Evolutionary conservation across 2,113 vertebrate genomes (phyloP), one percentile per base, ranked within the genome.

Genomic region (Myotis lucifugus): DNA sequence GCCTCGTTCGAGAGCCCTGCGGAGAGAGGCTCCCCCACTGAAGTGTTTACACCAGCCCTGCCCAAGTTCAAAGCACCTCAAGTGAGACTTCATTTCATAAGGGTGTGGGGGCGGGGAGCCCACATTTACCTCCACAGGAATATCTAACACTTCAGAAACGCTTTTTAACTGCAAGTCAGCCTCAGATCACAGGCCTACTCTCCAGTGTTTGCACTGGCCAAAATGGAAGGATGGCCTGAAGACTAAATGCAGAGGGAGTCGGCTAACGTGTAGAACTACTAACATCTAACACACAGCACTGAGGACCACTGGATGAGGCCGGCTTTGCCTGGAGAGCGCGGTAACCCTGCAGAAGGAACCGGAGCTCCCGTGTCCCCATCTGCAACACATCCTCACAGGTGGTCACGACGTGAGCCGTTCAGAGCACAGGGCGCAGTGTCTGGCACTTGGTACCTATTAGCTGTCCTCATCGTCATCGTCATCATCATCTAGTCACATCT

Each of bases 11-110:
- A 92, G 94, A 93, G 78, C 73, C 54, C 48, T 12, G 50, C 25
- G 23, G 34, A 91, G 79, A 78, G 74, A 59, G 32, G 52, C 84
- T 87, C 76, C 46, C 50, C 67, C 87, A 37, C 37, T 25, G 59
- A 1, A 93, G 70, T 96, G 46, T 96, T 94, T 89, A 50, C 96
- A 91, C 61, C 0, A 37, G 89, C 70, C 77, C 46, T 52, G 19
- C 19, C 1, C 7, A 72, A 93, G 73, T 90, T 94, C 97, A 91
- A 94, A 93, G 84, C 59, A 92, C 59, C 85, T 90, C 48, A 54
- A 95, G 88, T 95, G 90, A 96, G 77, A 85, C 56, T 89, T 94
- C 95, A 83, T 84, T 96, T 93, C 90, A 85, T 59, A 73, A 92
- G 42, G 82, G 78, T 25, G 42, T 27, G 9, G 59, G 59, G 59